These are phyloP conservation scores for Enteromius mattozi DNA, from an alignment of 2,797 vertebrate genomes.

Conservation along the genomic window DNA sequence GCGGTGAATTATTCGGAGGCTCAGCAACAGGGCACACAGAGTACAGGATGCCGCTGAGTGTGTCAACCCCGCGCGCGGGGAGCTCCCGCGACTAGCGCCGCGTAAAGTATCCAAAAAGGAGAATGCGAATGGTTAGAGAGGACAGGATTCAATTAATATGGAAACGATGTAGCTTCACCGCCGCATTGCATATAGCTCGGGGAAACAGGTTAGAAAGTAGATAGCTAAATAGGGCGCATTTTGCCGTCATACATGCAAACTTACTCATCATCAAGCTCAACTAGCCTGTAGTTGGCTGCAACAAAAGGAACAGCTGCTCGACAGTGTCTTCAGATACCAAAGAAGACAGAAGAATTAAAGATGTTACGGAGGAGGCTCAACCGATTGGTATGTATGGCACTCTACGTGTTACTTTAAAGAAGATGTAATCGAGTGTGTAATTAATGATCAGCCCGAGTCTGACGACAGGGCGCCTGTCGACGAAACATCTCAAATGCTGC, in stretches of 20 bases:
- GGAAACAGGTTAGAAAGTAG: slow-evolving; percentile 73
- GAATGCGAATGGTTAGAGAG: slow-evolving; percentile 79
- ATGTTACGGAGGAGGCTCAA: slow-evolving; percentile 81
- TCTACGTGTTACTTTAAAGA: neutral
- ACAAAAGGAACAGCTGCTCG: slow-evolving; percentile 65
- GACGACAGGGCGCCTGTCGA: neutral
- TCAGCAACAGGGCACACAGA: slow-evolving; percentile 80
- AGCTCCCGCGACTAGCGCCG: slow-evolving; percentile 63
- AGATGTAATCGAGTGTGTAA: neutral
- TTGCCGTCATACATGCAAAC: slow-evolving; percentile 78
- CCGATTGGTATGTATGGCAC: slow-evolving; percentile 74
- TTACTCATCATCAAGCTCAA: slow-evolving; percentile 70
- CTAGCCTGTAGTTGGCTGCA: slow-evolving; percentile 65
- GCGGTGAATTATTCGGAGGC: slow-evolving; percentile 62
- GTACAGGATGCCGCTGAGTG: slow-evolving; percentile 72
- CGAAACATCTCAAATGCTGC: neutral
- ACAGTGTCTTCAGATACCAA: slow-evolving; percentile 59
- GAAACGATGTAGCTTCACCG: slow-evolving; percentile 80
- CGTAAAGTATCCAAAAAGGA: slow-evolving; percentile 67
- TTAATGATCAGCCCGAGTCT: neutral
- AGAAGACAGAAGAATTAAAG: slow-evolving; percentile 64
- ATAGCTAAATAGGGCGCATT: slow-evolving; percentile 69
- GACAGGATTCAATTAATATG: slow-evolving; percentile 72
- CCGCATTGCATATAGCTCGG: slow-evolving; percentile 73
- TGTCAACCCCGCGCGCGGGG: slow-evolving; percentile 61